Evolutionary conservation across 2,888 invertebrate species (phyloP), one percentile per base, ranked within the genome.

Genomic region (Norana najaformis): DNA sequence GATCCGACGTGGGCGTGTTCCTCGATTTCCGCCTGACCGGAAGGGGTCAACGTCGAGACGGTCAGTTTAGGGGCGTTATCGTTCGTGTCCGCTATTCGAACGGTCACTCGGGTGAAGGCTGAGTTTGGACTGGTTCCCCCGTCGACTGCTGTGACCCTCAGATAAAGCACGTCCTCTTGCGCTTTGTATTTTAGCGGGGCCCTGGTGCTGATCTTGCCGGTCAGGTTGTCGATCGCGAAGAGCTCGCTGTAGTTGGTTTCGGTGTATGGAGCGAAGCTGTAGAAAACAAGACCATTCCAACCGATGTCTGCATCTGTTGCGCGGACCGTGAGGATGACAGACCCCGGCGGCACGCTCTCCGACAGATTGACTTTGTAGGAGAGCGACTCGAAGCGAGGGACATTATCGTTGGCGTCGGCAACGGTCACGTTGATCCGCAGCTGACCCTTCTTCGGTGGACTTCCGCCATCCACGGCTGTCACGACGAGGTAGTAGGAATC

Each of bases 401-500:
- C 89, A 88, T 92, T 92, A 90, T 93, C 93, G 88, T 93, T 93
- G 83, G 91, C 90, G 90, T 93, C 93, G 34, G 91, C 91, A 36
- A 93, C 91, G 38, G 92, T 91, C 23, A 93, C 89, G 35, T 91
- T 91, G 23, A 93, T 92, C n/a, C 91, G 90, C 23, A 92, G 90
- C 23, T 91, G 90, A 0, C 92, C 90, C 37, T 92, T 91, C 89
- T 53, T 47, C 90, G 89, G 91, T 13, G 93, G 92, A 8, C 85
- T 53, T 2, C 93, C 93, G 37, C 91, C 90, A 90, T 93, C 93
- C 8, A 89, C 85, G 11, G 93, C 93, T n/a, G 92, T 90, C 34
- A 93, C 93, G 83, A 91, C 91, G 69, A 94, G 91, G 35, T 90
- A 91, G 23, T 93, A 91, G 83, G 92, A 91, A 14, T 91, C 90